phyloP scores from a whole-genome alignment of 1,140 invertebrate genomes.

The Megathymus violae region DNA sequence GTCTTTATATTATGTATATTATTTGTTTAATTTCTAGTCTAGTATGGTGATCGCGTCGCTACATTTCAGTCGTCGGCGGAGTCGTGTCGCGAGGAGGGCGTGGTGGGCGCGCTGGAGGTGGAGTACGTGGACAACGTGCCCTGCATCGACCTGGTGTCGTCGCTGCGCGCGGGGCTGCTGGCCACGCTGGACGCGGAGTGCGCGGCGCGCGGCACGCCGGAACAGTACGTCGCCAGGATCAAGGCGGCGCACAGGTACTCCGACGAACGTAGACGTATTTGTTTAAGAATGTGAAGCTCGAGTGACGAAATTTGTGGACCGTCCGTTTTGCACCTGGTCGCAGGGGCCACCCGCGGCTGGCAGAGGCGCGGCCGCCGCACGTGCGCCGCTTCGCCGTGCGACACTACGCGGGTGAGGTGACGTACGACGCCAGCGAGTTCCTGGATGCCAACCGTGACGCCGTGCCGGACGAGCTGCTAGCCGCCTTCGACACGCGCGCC shows the following conservation, averaged over 20 bases:
- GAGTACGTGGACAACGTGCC: slow-evolving; percentile 98
- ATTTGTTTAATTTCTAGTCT: no score
- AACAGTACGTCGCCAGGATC: slow-evolving; percentile 94
- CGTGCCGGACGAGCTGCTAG: slow-evolving; percentile 95
- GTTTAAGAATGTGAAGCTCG: no score
- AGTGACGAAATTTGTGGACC: no score
- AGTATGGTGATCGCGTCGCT: neutral
- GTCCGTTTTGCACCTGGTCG: slow-evolving; percentile 86
- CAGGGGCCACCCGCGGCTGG: slow-evolving; percentile 85
- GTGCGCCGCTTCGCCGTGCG: slow-evolving; percentile 94
- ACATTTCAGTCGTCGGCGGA: slow-evolving; percentile 90
- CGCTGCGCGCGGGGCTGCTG: slow-evolving; percentile 94
- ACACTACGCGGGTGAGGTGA: slow-evolving; percentile 95
- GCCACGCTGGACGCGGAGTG: slow-evolving; percentile 97
- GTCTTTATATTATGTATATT: no score
- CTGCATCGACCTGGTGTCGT: slow-evolving; percentile 97
- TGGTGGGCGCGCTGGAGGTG: slow-evolving; percentile 95
- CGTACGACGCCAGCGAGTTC: slow-evolving; percentile 95
- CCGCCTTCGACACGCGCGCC: slow-evolving; percentile 95
- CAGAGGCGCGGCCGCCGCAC: slow-evolving; percentile 90
- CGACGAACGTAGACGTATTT: slow-evolving; percentile 81
- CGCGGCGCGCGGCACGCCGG: slow-evolving; percentile 92
- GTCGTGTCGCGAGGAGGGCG: slow-evolving; percentile 96
- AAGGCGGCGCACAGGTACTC: slow-evolving; percentile 91
- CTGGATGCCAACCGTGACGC: slow-evolving; percentile 96